Conservation (phyloP, 2,113 vertebrate species). For the Podocnemis expansa region DNA sequence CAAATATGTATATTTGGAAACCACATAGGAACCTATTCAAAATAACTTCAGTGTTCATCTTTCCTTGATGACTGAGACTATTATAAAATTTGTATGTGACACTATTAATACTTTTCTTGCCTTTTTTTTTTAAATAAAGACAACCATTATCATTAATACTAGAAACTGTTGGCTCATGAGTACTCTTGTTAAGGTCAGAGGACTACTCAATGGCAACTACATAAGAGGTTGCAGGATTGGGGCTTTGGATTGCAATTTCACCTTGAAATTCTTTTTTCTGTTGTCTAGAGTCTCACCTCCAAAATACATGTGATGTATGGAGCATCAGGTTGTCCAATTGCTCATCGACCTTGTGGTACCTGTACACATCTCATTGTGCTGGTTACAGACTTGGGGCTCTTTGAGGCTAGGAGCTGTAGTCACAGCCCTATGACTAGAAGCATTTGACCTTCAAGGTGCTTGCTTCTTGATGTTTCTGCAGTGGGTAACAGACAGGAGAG, state of each 20-base stretch:
- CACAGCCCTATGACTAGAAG: background rate
- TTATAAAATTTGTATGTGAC: background rate
- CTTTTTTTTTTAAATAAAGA: background rate
- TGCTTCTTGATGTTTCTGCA: background rate
- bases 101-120: background rate
- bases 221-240: background rate
- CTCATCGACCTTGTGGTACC: background rate
- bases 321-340: background rate
- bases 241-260: background rate
- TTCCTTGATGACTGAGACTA: background rate
- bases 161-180: background rate
- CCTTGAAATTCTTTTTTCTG: background rate
- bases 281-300: background rate
- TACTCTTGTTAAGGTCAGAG: background rate
- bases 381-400: background rate
- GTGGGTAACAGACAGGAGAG: background rate
- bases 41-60: background rate
- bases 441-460: background rate
- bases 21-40: background rate
- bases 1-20: background rate
- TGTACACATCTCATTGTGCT: background rate
- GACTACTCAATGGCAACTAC: conserved; percentile 10
- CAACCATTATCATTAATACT: background rate
- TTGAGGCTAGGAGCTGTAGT: background rate
- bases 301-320: background rate